A percentile compares a stretch with the other conserved stretches of the same genome.
phyloP scores from a whole-genome alignment of 2,888 invertebrate genomes.

The Caenorhabditis sp. region DNA sequence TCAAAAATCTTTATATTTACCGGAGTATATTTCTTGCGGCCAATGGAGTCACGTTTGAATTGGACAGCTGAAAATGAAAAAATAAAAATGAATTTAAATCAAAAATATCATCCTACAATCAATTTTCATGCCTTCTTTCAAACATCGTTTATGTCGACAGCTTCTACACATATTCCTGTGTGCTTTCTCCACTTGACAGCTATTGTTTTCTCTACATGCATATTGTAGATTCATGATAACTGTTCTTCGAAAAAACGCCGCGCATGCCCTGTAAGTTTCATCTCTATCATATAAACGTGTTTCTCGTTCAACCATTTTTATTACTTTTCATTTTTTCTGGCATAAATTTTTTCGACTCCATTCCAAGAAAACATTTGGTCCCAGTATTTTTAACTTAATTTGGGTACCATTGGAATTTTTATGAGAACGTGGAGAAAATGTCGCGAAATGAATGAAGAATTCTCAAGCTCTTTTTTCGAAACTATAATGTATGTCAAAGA shows the following conservation, averaged over 20 bases:
- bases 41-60: conserved; percentile 60
- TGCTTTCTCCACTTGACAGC: conserved; percentile 62
- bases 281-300: too few relatives aligned
- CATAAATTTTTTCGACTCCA: too few relatives aligned
- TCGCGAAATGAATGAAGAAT: too few relatives aligned
- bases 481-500: too few relatives aligned
- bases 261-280: conserved; percentile 51
- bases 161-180: conserved; percentile 66
- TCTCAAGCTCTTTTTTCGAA: too few relatives aligned
- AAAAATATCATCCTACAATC: conserved; percentile 41
- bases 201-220: conserved; percentile 50
- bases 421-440: too few relatives aligned
- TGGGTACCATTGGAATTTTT: too few relatives aligned
- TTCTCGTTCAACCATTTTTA: too few relatives aligned
- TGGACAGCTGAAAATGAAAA: conserved; percentile 59
- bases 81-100: too few relatives aligned
- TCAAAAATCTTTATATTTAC: background rate
- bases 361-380: too few relatives aligned
- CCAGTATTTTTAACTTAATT: too few relatives aligned
- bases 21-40: conserved; percentile 5
- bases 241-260: conserved; percentile 65
- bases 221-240: conserved; percentile 64
- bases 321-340: too few relatives aligned
- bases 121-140: conserved; percentile 62
- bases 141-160: conserved; percentile 63